Percentiles rank a stretch among this genome's conserved stretches.
Conservation (phyloP, 2,888 invertebrate species). For the Thumatha senex region DNA sequence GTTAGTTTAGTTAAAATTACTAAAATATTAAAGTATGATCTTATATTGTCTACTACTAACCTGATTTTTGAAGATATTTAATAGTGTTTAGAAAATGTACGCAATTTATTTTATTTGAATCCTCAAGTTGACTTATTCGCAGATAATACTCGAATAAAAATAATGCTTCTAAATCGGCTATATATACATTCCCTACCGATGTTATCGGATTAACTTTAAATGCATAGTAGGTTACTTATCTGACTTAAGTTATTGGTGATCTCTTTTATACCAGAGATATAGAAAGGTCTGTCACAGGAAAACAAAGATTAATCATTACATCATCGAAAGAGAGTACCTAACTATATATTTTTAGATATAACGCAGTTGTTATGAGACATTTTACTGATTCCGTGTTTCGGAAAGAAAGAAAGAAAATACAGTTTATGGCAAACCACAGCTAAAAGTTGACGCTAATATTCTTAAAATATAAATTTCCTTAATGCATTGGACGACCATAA, state of each 20-base stretch:
- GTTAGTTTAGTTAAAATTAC: no score
- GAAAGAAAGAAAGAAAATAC: no score
- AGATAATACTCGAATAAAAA: neutral
- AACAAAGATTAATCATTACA: neutral
- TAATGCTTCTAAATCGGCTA: neutral
- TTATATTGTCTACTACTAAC: neutral
- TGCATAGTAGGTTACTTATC: neutral
- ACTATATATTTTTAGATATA: no score
- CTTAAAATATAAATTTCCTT: no score
- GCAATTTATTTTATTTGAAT: neutral
- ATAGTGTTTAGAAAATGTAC: neutral
- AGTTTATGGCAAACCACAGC: no score
- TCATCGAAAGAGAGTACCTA: no score
- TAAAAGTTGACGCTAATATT: no score
- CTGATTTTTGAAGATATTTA: neutral
- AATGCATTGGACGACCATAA: no score
- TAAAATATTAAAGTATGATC: neutral
- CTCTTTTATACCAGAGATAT: constrained; percentile 14
- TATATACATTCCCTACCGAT: neutral
- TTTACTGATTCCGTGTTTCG: no score
- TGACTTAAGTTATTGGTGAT: constrained; percentile 15
- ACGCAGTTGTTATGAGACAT: no score
- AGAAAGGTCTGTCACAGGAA: neutral
- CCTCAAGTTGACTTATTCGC: neutral
- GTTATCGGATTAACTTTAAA: neutral